Percentiles rank a stretch among this genome's conserved stretches.
Conservation (phyloP, 1,140 invertebrate genomes). For the Magallana angulata region DNA sequence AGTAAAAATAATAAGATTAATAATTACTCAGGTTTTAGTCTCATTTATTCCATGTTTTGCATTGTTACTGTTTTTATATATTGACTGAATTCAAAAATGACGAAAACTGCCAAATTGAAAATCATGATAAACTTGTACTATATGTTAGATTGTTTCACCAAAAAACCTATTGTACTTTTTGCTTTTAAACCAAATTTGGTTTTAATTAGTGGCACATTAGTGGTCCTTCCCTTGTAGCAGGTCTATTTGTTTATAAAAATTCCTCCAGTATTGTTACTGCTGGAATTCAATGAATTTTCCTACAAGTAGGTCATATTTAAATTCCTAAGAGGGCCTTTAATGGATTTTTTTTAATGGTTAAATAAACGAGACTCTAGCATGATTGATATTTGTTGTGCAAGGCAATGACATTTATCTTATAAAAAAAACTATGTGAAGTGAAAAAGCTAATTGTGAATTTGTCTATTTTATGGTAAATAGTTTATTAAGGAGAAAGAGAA, state of each 20-base stretch:
- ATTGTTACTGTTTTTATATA: too few species aligned
- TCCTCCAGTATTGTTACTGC: not conserved
- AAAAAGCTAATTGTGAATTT: too few species aligned
- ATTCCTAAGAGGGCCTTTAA: conserved; percentile 10
- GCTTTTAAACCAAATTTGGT: not conserved
- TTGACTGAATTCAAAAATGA: too few species aligned
- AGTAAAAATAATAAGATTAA: too few species aligned
- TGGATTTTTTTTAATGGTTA: conserved; percentile 14
- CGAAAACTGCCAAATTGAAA: too few species aligned
- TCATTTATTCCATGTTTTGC: too few species aligned
- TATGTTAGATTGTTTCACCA: too few species aligned
- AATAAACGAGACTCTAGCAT: not conserved
- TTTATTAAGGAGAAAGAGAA: too few species aligned
- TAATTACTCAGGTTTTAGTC: too few species aligned
- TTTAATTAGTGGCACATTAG: not conserved
- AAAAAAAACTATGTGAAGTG: not conserved
- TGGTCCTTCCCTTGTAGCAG: not conserved
- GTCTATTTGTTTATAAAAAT: not conserved
- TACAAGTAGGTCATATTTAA: conserved; percentile 23
- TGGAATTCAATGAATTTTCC: conserved; percentile 21
- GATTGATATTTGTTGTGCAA: not conserved
- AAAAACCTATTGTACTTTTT: not conserved
- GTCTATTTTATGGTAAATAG: too few species aligned
- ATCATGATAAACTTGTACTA: too few species aligned
- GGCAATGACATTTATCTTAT: not conserved